Evolutionary conservation across 2,888 invertebrate genomes (phyloP), one percentile per base, ranked within the genome.

Genomic region (Phorcus lineatus): DNA sequence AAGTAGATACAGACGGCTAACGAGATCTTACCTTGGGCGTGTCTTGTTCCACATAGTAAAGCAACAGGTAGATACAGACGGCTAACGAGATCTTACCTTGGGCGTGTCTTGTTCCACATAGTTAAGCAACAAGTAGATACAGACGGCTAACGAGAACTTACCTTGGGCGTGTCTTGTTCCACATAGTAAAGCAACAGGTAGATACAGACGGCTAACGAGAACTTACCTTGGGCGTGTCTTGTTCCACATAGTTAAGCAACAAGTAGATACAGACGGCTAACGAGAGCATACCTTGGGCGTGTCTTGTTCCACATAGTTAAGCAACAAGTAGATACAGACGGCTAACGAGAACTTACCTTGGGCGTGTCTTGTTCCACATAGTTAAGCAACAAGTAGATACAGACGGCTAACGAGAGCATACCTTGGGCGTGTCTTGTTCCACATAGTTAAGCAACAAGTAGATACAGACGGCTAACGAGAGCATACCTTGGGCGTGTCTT

Each of bases 11-110:
- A 84, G 17, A 82, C 70, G 57, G 83, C 81, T 11, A 11, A n/a
- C n/a, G n/a, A n/a, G n/a, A n/a, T n/a, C 82, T 81, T 81, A 90
- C 90, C 85, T 86, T 79, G 52, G 85, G 81, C 0, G 88, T 87
- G 22, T 84, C 55, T 19, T 80, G 22, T 28, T 82, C 57, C 11
- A 88, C 80, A 77, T 62, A 82, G 36, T 84, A 86, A 17, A 86
- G 82, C 28, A 89, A 80, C 24, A 84, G 57, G 54, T 81, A 84
- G 24, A 90, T 79, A 52, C 85, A 84, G 17, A 82, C 70, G 57
- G 83, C 81, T 11, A 11, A n/a, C n/a, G n/a, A n/a, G n/a, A n/a
- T n/a, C 82, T 81, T 81, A 90, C 90, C 85, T 86, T 79, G 52
- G 85, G 81, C 0, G 88, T 87, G 22, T 84, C 55, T 19, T 80